Percentiles rank a stretch among this genome's conserved stretches.
Conservation (phyloP, 2,113 vertebrate species). For the Calypte anna region DNA sequence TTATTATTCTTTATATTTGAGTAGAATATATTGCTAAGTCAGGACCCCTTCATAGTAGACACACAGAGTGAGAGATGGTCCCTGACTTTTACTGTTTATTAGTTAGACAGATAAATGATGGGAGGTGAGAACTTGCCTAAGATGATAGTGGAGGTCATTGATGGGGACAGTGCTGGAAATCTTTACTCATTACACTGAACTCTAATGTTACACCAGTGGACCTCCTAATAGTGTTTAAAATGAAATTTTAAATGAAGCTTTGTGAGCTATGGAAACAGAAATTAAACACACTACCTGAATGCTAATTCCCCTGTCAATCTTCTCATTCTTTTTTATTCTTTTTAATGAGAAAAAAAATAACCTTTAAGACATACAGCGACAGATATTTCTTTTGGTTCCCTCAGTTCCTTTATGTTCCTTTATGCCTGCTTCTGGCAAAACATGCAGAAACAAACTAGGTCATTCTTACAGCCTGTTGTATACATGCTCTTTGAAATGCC, state of each 20-base stretch:
- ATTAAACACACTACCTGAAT: not conserved
- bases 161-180: not conserved
- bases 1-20: not conserved
- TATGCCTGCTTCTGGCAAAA: not conserved
- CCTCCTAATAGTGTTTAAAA: not conserved
- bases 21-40: not conserved
- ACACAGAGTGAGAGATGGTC: accelerated
- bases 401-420: not conserved
- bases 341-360: not conserved
- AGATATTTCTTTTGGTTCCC: not conserved
- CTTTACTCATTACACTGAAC: not conserved
- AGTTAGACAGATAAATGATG: not conserved
- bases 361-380: not conserved
- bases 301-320: not conserved
- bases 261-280: not conserved
- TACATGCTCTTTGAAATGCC: not conserved
- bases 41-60: accelerated
- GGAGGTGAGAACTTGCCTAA: not conserved
- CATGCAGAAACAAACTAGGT: not conserved
- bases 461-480: not conserved
- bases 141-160: not conserved
- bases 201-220: not conserved
- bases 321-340: not conserved
- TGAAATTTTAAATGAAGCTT: not conserved
- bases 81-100: not conserved